These are phyloP conservation scores for Rhynchophorus ferrugineus DNA, from an alignment of 1,140 invertebrate genomes.

Conservation along the genomic window DNA sequence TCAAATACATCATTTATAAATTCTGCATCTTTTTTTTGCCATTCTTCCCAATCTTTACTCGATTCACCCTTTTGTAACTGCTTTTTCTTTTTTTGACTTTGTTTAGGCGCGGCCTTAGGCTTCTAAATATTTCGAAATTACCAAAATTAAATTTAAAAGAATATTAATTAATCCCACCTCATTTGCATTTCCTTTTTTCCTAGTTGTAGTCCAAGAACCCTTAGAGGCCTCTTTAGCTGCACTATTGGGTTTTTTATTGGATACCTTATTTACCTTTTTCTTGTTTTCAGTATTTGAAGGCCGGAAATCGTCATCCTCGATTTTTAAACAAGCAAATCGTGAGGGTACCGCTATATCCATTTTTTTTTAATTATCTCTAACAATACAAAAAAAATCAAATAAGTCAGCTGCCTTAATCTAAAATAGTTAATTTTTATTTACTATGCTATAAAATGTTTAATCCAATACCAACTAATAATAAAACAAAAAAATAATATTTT, in stretches of 20 bases:
- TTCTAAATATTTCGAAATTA: too few species aligned
- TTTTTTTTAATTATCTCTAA: too few species aligned
- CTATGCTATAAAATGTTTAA: too few species aligned
- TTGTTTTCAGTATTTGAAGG: slow-evolving; percentile 34
- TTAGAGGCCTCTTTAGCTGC: slow-evolving; percentile 9
- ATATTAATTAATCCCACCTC: background rate
- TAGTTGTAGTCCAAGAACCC: background rate
- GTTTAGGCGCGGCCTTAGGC: background rate
- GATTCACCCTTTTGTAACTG: slow-evolving; percentile 36
- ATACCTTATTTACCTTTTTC: slow-evolving; percentile 32
- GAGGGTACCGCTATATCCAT: slow-evolving; percentile 48
- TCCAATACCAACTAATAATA: too few species aligned
- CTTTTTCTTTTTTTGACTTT: slow-evolving; percentile 40
- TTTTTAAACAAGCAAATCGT: slow-evolving; percentile 52
- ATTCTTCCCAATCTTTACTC: slow-evolving; percentile 50
- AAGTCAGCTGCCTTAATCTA: too few species aligned
- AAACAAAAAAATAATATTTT: too few species aligned
- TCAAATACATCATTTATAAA: slow-evolving; percentile 57
- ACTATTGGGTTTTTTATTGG: slow-evolving; percentile 13
- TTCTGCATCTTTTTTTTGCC: slow-evolving; percentile 54
- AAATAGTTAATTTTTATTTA: too few species aligned
- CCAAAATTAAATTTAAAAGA: background rate
- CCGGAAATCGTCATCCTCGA: slow-evolving; percentile 50
- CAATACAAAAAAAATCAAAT: too few species aligned
- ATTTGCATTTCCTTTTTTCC: slow-evolving; percentile 3